Evolutionary conservation across 2,113 vertebrate species (phyloP).

Genomic region (Hemiscyllium ocellatum): DNA sequence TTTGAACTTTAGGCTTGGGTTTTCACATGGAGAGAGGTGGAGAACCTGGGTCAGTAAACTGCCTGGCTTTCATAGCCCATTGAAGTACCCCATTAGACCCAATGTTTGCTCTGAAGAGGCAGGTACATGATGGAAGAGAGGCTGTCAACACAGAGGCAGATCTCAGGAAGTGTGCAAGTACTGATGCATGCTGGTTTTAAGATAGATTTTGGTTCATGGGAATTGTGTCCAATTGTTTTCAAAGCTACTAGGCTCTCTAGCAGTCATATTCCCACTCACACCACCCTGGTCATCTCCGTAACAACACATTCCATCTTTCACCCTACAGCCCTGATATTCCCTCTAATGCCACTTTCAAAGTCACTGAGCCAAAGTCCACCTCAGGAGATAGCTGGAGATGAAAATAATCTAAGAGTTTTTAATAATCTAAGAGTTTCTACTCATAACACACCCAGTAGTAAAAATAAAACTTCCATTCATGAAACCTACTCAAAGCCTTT

Average conservation of each 20-base stretch:
- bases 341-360: background rate
- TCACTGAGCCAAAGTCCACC: background rate
- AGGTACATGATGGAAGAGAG: background rate
- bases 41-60: background rate
- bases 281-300: background rate
- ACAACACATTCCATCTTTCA: background rate
- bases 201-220: background rate
- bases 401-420: background rate
- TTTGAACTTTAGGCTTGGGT: background rate
- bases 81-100: background rate
- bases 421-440: background rate
- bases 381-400: background rate
- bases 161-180: background rate
- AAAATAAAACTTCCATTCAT: background rate
- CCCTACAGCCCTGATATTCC: too few relatives aligned
- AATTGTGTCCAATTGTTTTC: background rate
- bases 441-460: too few relatives aligned
- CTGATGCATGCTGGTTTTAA: background rate
- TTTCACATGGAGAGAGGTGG: background rate
- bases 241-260: background rate
- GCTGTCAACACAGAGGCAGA: background rate
- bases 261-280: background rate
- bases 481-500: background rate
- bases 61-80: background rate
- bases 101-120: background rate